phyloP scores from a whole-genome alignment of 2,113 vertebrate genomes.

The Polyodon spathula region DNA sequence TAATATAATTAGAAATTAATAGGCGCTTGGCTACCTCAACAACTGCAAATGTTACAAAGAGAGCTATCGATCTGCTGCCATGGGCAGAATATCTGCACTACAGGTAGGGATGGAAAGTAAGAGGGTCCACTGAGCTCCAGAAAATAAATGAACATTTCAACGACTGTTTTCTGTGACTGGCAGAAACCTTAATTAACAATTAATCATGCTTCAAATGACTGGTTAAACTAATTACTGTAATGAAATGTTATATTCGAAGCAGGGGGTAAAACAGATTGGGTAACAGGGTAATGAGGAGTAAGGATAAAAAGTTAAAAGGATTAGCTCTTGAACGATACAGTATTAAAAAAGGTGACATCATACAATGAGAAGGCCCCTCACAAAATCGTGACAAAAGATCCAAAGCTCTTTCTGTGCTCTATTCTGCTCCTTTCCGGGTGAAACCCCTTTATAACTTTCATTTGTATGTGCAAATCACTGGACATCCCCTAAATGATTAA shows the following conservation, averaged over 20 bases:
- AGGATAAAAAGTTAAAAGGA: no score
- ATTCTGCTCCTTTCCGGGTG: no score
- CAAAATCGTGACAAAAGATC: no score
- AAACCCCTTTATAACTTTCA: neutral
- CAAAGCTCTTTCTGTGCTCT: no score
- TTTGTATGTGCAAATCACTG: neutral
- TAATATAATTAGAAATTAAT: constrained; percentile 42
- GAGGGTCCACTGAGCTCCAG: neutral
- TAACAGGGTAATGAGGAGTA: neutral
- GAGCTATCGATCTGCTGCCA: constrained; percentile 19
- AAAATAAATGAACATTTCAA: neutral
- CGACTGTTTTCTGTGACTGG: constrained; percentile 27
- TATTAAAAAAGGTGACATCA: no score
- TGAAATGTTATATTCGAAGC: constrained; percentile 22
- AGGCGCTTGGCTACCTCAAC: constrained; percentile 34
- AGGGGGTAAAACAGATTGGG: neutral
- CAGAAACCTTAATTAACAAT: constrained; percentile 33
- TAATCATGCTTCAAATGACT: constrained; percentile 27
- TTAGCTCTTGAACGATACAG: no score
- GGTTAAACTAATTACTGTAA: constrained; percentile 39
- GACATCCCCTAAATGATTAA: neutral
- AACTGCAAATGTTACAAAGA: constrained; percentile 29
- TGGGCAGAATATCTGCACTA: constrained; percentile 14
- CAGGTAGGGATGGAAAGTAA: constrained; percentile 5
- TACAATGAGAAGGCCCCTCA: no score